Conservation (phyloP, 2,888 invertebrate genomes). For the Trachelus tabidus region DNA sequence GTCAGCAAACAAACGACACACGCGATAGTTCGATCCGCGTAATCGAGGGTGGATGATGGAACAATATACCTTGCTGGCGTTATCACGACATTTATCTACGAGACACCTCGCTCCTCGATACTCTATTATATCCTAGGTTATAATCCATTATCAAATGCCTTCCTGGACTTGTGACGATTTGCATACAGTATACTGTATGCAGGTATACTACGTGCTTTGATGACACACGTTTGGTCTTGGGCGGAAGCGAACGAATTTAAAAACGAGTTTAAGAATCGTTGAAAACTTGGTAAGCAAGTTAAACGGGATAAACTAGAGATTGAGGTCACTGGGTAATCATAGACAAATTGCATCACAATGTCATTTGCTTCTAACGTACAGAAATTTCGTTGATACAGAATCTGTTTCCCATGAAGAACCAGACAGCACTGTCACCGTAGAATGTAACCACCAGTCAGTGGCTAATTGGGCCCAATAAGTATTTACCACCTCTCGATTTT, state of each 20-base stretch:
- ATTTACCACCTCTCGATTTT: constrained; percentile 46
- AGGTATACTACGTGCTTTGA: background rate
- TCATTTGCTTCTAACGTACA: background rate
- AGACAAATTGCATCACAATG: background rate
- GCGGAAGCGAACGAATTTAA: background rate
- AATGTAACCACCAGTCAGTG: constrained; percentile 49
- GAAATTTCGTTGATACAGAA: background rate
- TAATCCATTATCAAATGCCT: constrained; percentile 11
- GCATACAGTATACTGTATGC: background rate
- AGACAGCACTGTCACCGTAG: constrained; percentile 16
- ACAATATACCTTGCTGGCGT: constrained; percentile 45
- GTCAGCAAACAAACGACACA: constrained; percentile 39
- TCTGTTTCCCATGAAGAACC: background rate
- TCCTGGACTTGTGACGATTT: background rate
- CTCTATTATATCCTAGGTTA: constrained; percentile 37
- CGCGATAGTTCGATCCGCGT: constrained; percentile 54
- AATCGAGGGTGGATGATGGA: constrained; percentile 52
- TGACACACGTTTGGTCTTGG: background rate
- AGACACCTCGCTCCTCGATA: constrained; percentile 32
- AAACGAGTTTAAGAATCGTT: background rate
- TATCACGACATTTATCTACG: constrained; percentile 47
- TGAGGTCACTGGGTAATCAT: background rate
- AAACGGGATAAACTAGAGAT: background rate
- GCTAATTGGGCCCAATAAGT: constrained; percentile 52
- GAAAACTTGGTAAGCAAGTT: background rate